Base-by-base conservation (phyloP, 92 coral and sea anemone genomes). In the Ricordea florida region DNA sequence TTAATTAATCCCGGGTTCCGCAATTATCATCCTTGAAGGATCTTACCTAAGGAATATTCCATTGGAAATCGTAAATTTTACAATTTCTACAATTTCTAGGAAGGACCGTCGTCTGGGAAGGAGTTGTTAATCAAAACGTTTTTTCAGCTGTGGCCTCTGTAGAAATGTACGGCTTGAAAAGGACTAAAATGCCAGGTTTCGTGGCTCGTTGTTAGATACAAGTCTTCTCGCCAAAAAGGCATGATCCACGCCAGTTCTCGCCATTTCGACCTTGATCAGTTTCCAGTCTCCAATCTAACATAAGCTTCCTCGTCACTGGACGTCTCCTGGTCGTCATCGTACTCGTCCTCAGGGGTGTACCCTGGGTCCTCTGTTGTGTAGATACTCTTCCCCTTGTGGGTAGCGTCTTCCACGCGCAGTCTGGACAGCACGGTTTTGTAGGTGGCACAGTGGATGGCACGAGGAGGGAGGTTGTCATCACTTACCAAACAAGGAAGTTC, bases 331-430 rank as follows among this genome's bases (percentile, higher is more conserved):
- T 85, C 94, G 17, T 92, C 96, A 38, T 93, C 97, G 28, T 84
- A 82, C 5, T 86, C 83, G 55, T 86, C 83, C 63, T 62, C 78
- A 25, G 89, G 88, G 8, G 79, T 78, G 83, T 88, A 82, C 2
- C 57, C 15, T n/a, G 41, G 68, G 43, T 91, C 92, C 14, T 86
- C 89, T 2, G 78, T 59, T 32, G 81, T 71, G 61, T 81, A 76
- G 23, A 93, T 85, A 47, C 91, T 93, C 43, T 90, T 91, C 18
- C 93, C 97, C 58, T 84, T 92, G 65, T 82, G 75, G 90, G 92
- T 83, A 17, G 97, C 87, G 23, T 94, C 94, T 78, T 94, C 98
- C 28, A 94, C 84, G 46, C 93, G 97, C 25, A 94, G 85, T 32
- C 98, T 81, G 15, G 93, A 92, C 57, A 88, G 70, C 53, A 94